Percentiles rank a stretch among this genome's conserved stretches.
Evolutionary conservation across 2,113 vertebrate species (phyloP).

Genomic region (Micronycteris hirsuta): DNA sequence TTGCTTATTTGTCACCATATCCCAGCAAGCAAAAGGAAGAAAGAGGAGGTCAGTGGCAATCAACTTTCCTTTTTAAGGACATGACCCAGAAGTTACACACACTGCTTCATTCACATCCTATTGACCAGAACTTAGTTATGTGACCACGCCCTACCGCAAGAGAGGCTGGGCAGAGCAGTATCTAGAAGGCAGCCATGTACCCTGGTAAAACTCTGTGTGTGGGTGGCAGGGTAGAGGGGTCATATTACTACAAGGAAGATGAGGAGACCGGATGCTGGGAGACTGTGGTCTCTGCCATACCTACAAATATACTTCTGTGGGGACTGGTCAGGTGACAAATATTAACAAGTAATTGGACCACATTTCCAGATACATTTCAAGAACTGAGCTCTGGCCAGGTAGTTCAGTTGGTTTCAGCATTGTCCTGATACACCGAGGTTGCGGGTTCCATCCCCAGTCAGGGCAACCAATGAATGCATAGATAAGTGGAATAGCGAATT

Average conservation of each 20-base stretch:
- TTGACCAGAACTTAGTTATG: not conserved
- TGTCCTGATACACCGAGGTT: too few relatives aligned
- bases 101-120: not conserved
- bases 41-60: not conserved
- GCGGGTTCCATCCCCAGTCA: too few relatives aligned
- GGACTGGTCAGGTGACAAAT: not conserved
- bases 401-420: not conserved
- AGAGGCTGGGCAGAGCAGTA: not conserved
- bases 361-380: not conserved
- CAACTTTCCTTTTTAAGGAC: conserved; percentile 32
- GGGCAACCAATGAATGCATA: too few relatives aligned
- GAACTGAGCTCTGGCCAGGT: not conserved
- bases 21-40: not conserved
- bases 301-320: not conserved
- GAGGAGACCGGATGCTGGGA: not conserved
- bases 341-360: not conserved
- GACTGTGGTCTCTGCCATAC: not conserved
- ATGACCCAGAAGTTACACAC: conserved; percentile 26
- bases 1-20: not conserved
- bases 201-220: not conserved
- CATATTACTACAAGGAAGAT: not conserved
- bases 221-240: not conserved
- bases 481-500: not conserved
- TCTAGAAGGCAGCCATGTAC: not conserved
- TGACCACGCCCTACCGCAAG: not conserved